Evolutionary conservation across 2,888 invertebrate genomes (phyloP), one percentile per base, ranked within the genome.

Genomic region (Nymphalis c-album): DNA sequence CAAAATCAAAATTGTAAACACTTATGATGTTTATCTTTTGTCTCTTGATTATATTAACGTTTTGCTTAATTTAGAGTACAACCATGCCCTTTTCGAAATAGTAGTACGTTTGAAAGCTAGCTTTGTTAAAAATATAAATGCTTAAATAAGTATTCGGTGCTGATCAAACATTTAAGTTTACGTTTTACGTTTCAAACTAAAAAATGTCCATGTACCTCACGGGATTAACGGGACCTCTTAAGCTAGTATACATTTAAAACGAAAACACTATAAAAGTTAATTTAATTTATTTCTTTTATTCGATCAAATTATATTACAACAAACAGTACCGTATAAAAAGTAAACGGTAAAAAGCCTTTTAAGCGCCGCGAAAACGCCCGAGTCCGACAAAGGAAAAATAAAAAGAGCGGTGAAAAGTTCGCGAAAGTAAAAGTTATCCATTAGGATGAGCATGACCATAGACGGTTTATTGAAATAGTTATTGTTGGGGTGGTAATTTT

Each of bases 391-490:
- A 62, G 59, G 51, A 58, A 67, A 62, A 65, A 68, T 55, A 65
- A 61, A 55, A 64, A 62, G 58, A 60, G 26, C 67, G 79, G 81
- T 85, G 83, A 83, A 85, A 86, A 85, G 81, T 84, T 85, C 81
- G 80, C 77, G 83, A 87, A 89, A 87, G 88, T 82, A 87, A 88
- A 88, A 88, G 87, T 87, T 83, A 82, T 81, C 85, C 84, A 87
- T 89, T 87, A 85, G 80, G 79, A 81, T 75, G 81, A 81, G 80
- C 83, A 86, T 83, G 84, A 85, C 85, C 85, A 84, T 86, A 85
- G 87, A 86, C 85, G 81, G 85, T 90, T 88, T 89, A 90, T 90
- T 90, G 87, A 87, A 88, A 90, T 87, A 89, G 89, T 87, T 85
- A 88, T 84, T 84, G 83, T 81, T 73, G 78, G 77, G 79, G 81